Base-by-base conservation (phyloP, 2,113 vertebrate genomes). In the Brachypodius melanocephalos region DNA sequence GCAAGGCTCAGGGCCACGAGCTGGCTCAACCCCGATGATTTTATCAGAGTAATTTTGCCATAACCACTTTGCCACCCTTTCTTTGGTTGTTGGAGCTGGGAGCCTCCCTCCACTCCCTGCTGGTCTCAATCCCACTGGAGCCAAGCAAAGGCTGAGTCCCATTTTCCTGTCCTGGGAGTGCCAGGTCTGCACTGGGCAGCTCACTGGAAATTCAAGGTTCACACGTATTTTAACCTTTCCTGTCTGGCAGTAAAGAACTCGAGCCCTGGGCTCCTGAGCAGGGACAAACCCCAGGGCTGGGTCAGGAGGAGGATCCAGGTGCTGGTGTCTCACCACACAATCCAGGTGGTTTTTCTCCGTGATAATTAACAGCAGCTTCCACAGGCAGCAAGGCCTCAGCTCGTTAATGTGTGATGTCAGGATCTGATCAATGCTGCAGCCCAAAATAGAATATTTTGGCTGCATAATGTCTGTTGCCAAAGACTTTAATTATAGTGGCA, bases 81-180 rank as follows among this genome's bases (percentile, higher is more conserved):
- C 61, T 49, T 8, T 21, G 20, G 42, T 21, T 49, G 34, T 16
- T 25, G 16, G 46, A 29, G 72, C 61, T 17, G 28, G 74, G 57
- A 93, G 55, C 66, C 52, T 73, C 52, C 36, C 46, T 11, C 46
- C 0, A 0, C 42, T 45, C 32, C 48, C 1, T 28, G 34, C 52
- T 0, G 1, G 48, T 51, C 4, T 0, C 0, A 1, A 3, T 57
- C 58, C 54, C 8, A 0, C 19, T 0, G 0, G 46, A 40, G 63
- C 54, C 10, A 5, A 11, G 32, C 1, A 0, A 42, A 12, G 1
- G 8, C 38, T 19, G 49, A 49, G 68, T 31, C 29, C 52, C 38
- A 0, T 26, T 69, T 65, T 32, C 49, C 25, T 48, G 45, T 25
- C 65, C 76, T 19, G 68, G 58, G 8, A 40, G 46, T 72, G 46